Evolutionary conservation across 2,888 invertebrate species (phyloP).

Genomic region (Nephrotoma appendiculata): DNA sequence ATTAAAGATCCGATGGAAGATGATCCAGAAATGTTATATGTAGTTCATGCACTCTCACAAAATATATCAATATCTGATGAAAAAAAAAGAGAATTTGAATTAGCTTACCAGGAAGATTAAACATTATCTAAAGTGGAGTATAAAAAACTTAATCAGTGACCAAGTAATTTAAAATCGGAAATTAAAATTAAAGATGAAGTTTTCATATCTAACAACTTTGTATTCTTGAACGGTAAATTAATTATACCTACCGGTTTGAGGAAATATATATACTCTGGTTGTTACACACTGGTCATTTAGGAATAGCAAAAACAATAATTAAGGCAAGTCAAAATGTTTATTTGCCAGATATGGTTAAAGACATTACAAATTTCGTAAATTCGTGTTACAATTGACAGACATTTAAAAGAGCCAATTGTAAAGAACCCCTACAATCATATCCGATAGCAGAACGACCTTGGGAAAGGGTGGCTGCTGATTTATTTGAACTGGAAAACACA

Average conservation of each 20-base stretch:
- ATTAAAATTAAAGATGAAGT: conserved; percentile 6
- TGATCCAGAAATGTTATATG: too few species aligned
- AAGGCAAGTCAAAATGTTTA: conserved; percentile 5
- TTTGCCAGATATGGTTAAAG: neutral
- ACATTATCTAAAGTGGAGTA: neutral
- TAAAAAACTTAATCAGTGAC: neutral
- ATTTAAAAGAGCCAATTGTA: neutral
- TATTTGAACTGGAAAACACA: neutral
- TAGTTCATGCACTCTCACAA: too few species aligned
- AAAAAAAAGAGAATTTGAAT: neutral
- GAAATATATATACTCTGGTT: neutral
- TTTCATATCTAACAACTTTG: neutral
- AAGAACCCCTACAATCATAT: neutral
- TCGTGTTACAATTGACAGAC: neutral
- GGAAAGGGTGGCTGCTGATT: neutral
- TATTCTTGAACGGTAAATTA: neutral
- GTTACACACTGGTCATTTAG: conserved; percentile 6
- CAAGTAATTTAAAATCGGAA: neutral
- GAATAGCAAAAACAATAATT: conserved; percentile 2
- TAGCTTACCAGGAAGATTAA: neutral
- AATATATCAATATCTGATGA: too few species aligned
- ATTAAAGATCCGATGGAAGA: neutral
- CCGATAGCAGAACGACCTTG: neutral
- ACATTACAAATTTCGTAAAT: neutral
- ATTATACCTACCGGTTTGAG: neutral